Evolutionary conservation across 1,140 invertebrate genomes (phyloP), one percentile per base, ranked within the genome.

Genomic region (Mizuhopecten yessoensis): DNA sequence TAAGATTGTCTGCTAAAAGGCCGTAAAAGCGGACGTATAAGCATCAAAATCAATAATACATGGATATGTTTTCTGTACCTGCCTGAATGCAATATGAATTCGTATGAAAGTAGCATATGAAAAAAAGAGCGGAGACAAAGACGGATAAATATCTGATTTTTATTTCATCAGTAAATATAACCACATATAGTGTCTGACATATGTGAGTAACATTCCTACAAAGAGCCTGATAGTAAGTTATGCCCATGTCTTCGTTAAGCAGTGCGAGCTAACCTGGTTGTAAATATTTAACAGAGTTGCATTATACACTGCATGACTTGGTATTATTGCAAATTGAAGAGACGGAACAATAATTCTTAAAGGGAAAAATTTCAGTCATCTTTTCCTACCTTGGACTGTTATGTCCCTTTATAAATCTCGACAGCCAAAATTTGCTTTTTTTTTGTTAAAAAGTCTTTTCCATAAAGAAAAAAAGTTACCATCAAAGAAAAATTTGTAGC

Each of bases 101-200:
- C n/a, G n/a, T n/a, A n/a, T n/a, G n/a, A n/a, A n/a, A n/a, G n/a
- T n/a, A n/a, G n/a, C n/a, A n/a, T n/a, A n/a, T n/a, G 5, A 1
- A 75, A n/a, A 75, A 75, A 75, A 7, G 5, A 75, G 57, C n/a
- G 5, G 11, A 75, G n/a, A 29, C 57, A n/a, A 75, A 11, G 57
- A 75, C 29, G 57, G 57, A 75, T 75, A 75, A 75, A 75, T 75
- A 75, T 75, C 57, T 75, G 57, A 75, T 75, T 75, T 75, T 75
- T 75, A 75, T 75, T 75, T 75, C 57, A 75, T 75, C 57, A 75
- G 57, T 75, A 75, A 75, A 75, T 75, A 75, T 75, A 75, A 75
- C 57, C 57, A 75, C 57, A 75, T 75, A 29, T 20, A 57, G 45
- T 57, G 23, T 75, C 11, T 75, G 57, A 75, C 57, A 75, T 75